A percentile compares a stretch with the other conserved stretches of the same genome.
phyloP scores from a whole-genome alignment of 2,888 invertebrate genomes.

The Rhagophthalmus giganteus region DNA sequence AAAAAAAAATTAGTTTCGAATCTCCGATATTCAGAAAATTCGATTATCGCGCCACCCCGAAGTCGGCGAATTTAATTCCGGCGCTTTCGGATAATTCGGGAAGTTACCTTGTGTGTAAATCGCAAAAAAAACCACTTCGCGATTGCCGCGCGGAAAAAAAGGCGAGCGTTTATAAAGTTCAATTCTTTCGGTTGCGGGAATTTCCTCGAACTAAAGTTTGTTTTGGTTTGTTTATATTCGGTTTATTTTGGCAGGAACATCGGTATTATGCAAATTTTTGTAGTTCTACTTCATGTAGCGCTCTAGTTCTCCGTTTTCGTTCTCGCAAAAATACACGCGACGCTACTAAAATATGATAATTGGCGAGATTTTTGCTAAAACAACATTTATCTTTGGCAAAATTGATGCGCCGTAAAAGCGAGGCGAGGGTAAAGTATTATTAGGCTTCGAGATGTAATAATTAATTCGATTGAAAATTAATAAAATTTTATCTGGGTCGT shows the following conservation, averaged over 20 bases:
- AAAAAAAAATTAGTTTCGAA: conserved; percentile 9
- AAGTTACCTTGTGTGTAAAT: conserved; percentile 14
- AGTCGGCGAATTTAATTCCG: conserved; percentile 7
- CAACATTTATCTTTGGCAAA: background rate
- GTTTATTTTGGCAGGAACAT: conserved; percentile 31
- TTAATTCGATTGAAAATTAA: too few relatives aligned
- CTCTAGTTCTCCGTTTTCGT: conserved; percentile 15
- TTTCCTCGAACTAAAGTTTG: conserved; percentile 11
- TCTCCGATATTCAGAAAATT: conserved; percentile 11
- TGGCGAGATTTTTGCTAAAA: background rate
- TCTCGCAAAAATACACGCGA: background rate
- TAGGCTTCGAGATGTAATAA: too few relatives aligned
- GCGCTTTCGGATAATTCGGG: conserved; percentile 5
- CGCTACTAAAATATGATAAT: too few relatives aligned
- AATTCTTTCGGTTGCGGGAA: conserved; percentile 16
- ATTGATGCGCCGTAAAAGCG: background rate
- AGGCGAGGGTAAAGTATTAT: too few relatives aligned
- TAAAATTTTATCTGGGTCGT: too few relatives aligned
- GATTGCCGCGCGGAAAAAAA: conserved; percentile 10
- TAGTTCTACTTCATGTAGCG: conserved; percentile 24
- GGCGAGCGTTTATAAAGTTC: conserved; percentile 15
- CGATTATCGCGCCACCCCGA: conserved; percentile 7
- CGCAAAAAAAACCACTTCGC: conserved; percentile 10
- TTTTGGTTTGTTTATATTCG: conserved; percentile 26
- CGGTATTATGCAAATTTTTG: conserved; percentile 33